Base-by-base conservation (phyloP, 2,888 invertebrate species). In the Ectemnius lituratus region DNA sequence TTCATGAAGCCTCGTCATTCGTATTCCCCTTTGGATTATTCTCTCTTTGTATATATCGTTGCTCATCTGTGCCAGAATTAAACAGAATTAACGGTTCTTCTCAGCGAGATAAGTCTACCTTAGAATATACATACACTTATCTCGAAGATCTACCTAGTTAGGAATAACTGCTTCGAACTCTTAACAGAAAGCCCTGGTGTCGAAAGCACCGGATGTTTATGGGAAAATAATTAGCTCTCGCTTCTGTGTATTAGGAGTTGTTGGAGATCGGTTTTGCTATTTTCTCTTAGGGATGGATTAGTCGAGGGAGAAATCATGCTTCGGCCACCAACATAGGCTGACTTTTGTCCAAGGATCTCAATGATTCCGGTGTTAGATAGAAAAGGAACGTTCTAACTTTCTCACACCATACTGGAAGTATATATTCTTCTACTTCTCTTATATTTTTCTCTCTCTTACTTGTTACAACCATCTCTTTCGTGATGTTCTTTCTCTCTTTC, bases 271-370 rank as follows among this genome's bases (percentile, higher is more conserved):
- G 61, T 61, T 61, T 79, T 68, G 70, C 47, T 70, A 73, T 80
- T 70, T 72, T 74, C 80, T 71, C 76, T 63, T 58, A 60, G 67
- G 45, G 80, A 72, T 69, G 78, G 78, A 77, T 79, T 75, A 75
- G 71, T 70, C 76, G 76, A 76, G 76, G 65, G 62, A 75, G 80
- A 81, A 81, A 80, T 81, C 81, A 74, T 60, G 37, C 64, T 62
- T 47, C 52, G 64, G 67, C 62, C 72, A 62, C 63, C 62, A 3
- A 3, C 62, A 64, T 61, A 49, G 70, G 58, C 62, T 46, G 71
- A 80, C 76, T 81, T 81, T 81, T 73, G 73, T 70, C 47, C 81
- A 81, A 79, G 63, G 73, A 60, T 76, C 63, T 61, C 70, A 70
- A 46, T 64, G 63, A 59, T 73, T 74, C 37, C 62, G 57, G 59